Evolutionary conservation across 2,797 vertebrate species (phyloP).

Genomic region (Eremophila alpestris): DNA sequence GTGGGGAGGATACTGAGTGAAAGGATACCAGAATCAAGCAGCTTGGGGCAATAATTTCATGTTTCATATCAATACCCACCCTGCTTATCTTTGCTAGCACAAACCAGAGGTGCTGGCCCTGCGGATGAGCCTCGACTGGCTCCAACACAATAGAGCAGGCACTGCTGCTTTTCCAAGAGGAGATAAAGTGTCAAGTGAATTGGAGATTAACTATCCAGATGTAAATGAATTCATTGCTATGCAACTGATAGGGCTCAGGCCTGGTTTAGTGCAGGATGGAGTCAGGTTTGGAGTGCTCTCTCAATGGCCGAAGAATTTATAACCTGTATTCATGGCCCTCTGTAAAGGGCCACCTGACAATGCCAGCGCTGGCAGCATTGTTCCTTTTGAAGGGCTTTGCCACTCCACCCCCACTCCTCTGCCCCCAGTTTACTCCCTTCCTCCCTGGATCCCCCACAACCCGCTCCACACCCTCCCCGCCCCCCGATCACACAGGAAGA

Average conservation of each 20-base stretch:
- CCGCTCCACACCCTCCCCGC: not conserved
- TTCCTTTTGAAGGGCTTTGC: constrained; percentile 51
- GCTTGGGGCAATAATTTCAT: not conserved
- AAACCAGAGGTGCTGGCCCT: not conserved
- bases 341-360: constrained; percentile 55
- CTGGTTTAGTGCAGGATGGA: constrained; percentile 60
- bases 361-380: constrained; percentile 48
- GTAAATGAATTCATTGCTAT: constrained; percentile 67
- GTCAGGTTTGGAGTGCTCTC: constrained; percentile 60
- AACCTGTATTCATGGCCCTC: constrained; percentile 64
- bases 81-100: not conserved
- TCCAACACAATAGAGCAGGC: constrained; percentile 2
- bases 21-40: not conserved
- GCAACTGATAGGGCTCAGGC: constrained; percentile 56
- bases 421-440: constrained; percentile 33
- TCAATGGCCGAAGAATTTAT: constrained; percentile 69
- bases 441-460: constrained; percentile 14
- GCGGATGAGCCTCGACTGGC: not conserved
- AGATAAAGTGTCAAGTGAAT: constrained; percentile 61
- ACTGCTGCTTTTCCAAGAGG: constrained; percentile 8
- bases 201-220: constrained; percentile 63
- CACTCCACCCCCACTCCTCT: constrained; percentile 38
- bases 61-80: not conserved
- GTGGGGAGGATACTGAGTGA: not conserved
- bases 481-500: constrained; percentile 59